These are phyloP conservation scores for Bombus waltoni DNA, from an alignment of 1,140 invertebrate genomes.

Conservation along the genomic window DNA sequence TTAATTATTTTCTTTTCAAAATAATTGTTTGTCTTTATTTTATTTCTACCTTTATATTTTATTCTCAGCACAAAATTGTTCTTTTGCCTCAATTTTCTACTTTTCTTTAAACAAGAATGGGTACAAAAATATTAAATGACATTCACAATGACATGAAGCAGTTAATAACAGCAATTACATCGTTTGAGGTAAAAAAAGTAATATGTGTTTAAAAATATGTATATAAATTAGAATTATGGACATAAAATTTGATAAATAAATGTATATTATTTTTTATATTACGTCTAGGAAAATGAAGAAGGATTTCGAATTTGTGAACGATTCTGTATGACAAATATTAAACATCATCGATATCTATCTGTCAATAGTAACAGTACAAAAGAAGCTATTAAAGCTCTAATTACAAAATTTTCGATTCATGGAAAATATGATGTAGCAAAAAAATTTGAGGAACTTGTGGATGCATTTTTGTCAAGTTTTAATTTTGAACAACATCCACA, in stretches of 20 bases:
- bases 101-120: constrained; percentile 67
- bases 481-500: constrained; percentile 81
- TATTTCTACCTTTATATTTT: background rate
- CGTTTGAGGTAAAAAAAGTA: constrained; percentile 75
- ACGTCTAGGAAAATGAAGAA: constrained; percentile 76
- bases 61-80: background rate
- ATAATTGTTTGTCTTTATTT: background rate
- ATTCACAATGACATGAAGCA: constrained; percentile 78
- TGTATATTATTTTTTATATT: background rate
- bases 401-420: constrained; percentile 80
- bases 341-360: constrained; percentile 80
- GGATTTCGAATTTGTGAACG: constrained; percentile 79
- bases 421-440: constrained; percentile 80
- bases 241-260: background rate
- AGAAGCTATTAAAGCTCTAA: constrained; percentile 74
- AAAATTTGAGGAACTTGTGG: constrained; percentile 75
- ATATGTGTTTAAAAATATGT: background rate
- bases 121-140: constrained; percentile 75
- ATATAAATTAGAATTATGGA: background rate
- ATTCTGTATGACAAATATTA: constrained; percentile 80
- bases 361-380: constrained; percentile 78
- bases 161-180: constrained; percentile 76
- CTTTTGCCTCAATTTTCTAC: background rate
- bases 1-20: background rate
- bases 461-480: constrained; percentile 77